Base-by-base conservation (phyloP, 2,888 invertebrate species). In the Molorchus minor region DNA sequence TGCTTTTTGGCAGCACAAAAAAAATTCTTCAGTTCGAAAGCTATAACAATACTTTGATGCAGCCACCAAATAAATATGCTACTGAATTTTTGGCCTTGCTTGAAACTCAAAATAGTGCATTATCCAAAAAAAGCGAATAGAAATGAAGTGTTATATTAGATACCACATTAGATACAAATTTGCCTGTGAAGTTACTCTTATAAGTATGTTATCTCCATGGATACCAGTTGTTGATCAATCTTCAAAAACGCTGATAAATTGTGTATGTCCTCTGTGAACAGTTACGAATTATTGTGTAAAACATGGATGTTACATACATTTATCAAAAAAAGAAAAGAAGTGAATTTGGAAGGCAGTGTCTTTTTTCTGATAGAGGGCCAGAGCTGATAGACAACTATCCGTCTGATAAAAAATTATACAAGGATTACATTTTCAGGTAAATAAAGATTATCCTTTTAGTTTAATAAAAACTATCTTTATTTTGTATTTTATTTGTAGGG, bases 261-360 rank as follows among this genome's bases (percentile, higher is more conserved):
- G 7, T 15, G 25, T 43, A 10, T 56, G 35, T 43, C 25, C 47
- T 33, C 19, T 43, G 25, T 38, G 55, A 73, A 70, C 65, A 60
- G 74, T 71, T 66, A 10, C 3, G 12, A 33, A 33, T n/a, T 33
- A 7, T n/a, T n/a, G n/a, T n/a, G n/a, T 33, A 33, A 33, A 33
- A 7, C 30, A 84, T 83, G 83, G 83, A 85, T 66, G 73, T 82
- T 15, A 79, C 79, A 64, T 86, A 83, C 72, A 79, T 83, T 12
- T 92, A 91, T 74, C 86, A 88, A 61, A 90, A 86, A 77, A 87
- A 86, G 67, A n/a, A n/a, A n/a, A 85, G 93, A 36, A 84, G 83
- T 64, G 84, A 88, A 62, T 93, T 90, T 76, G 93, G 93, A 0
- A 83, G 84, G 66, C 88, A 90, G 72, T 87, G 87, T 46, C 76